Base-by-base conservation (phyloP, 2,113 vertebrate species). In the Eulacestoma nigropectus region DNA sequence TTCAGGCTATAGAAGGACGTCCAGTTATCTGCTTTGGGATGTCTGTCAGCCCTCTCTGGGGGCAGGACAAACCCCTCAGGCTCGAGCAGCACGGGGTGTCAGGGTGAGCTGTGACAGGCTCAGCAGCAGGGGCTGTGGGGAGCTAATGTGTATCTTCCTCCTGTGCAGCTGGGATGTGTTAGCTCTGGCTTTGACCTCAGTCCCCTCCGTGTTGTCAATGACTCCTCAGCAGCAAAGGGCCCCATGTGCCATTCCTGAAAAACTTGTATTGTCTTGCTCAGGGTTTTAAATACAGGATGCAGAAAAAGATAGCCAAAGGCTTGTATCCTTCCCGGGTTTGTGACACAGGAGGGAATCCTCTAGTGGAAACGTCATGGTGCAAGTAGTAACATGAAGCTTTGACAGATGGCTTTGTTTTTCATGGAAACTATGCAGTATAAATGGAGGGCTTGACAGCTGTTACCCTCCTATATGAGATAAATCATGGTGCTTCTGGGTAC, bases 301-400 rank as follows among this genome's bases (percentile, higher is more conserved):
- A 74, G 70, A 92, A 95, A 93, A 83, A 15, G 56, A 88, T 78
- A 92, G 94, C 94, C 73, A 33, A 90, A 49, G 89, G 93, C 83
- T 53, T n/a, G 4, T 55, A 0, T 81, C 29, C 84, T 73, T 42
- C 55, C 67, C 0, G 4, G 74, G 15, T 18, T 29, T 72, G 53
- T 78, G 70, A n/a, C 56, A 39, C 11, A 11, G 52, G 55, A 73
- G 75, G 59, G 79, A 29, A 68, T 93, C 73, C 60, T 81, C 23
- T 33, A 13, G 27, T 70, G 69, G 89, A n/a, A 53, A 52, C 55
- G 68, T 29, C 84, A 62, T 11, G 25, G 9, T 53, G 39, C 19
- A 53, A n/a, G 42, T 17, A 64, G 57, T 7, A 27, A 78, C 20
- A 5, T 1, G 49, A 46, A 52, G 76, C 72, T 90, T 13, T 94